These are phyloP conservation scores for Hydractinia echinata DNA, from an alignment of 30 jellyfish, hydroid and myxozoan genomes.

Conservation along the genomic window DNA sequence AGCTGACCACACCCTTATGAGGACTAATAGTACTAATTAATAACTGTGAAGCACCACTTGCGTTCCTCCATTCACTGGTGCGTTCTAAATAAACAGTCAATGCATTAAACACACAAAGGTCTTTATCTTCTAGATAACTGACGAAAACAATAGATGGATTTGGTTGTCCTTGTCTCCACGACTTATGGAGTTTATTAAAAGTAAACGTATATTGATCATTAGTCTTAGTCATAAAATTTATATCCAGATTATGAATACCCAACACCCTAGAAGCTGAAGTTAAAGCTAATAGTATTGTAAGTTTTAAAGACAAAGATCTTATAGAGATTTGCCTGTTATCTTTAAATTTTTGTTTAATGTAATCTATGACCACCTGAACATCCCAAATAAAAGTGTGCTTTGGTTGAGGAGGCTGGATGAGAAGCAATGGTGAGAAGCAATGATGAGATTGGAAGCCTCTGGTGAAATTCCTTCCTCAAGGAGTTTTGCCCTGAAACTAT, in stretches of 20 bases:
- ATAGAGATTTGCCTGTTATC: too few species aligned
- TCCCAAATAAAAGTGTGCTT: too few species aligned
- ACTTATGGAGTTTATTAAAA: background rate
- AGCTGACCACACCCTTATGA: background rate
- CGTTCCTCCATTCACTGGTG: background rate
- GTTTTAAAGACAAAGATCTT: too few species aligned
- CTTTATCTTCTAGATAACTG: background rate
- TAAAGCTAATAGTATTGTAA: background rate
- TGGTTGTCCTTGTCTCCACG: background rate
- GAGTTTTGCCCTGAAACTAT: too few species aligned
- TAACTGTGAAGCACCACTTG: background rate
- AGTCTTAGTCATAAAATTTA: background rate
- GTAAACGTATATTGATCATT: background rate
- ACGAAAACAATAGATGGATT: background rate
- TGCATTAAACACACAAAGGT: background rate
- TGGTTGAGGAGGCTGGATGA: too few species aligned
- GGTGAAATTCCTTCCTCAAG: too few species aligned
- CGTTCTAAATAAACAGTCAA: background rate
- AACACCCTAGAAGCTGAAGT: background rate
- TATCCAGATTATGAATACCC: background rate
- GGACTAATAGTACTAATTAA: background rate
- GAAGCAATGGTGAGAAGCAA: too few species aligned
- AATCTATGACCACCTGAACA: too few species aligned
- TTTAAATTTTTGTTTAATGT: too few species aligned
- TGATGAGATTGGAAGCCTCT: too few species aligned